Percentiles rank a stretch among this genome's conserved stretches.
phyloP scores from a whole-genome alignment of 2,113 vertebrate genomes.

The Microtus oregoni region DNA sequence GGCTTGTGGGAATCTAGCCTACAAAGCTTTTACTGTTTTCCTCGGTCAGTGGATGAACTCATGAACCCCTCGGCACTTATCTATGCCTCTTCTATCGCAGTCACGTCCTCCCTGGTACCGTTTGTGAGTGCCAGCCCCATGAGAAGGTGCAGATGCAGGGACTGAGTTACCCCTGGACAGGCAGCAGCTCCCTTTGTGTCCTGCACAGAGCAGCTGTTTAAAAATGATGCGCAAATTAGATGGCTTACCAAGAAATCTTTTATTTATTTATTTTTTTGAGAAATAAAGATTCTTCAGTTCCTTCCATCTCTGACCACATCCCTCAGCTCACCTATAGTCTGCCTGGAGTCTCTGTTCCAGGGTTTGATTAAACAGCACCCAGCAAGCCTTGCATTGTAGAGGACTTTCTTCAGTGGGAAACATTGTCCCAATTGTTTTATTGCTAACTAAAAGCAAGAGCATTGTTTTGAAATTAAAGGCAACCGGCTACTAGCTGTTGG shows the following conservation, averaged over 20 bases:
- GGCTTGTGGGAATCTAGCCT: background rate
- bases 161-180: background rate
- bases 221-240: conserved; percentile 18
- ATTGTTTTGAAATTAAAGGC: conserved; percentile 57
- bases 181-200: background rate
- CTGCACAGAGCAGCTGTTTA: background rate
- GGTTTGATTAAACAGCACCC: background rate
- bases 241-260: background rate
- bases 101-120: background rate
- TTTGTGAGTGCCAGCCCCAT: background rate
- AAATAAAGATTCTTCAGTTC: background rate
- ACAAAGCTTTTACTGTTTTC: background rate
- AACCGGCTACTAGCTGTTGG: background rate
- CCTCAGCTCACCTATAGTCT: background rate
- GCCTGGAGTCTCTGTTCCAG: background rate
- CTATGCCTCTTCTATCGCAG: background rate
- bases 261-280: background rate
- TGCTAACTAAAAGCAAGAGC: conserved; percentile 33
- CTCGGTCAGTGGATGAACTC: background rate
- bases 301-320: background rate
- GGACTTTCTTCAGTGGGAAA: background rate
- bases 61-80: background rate
- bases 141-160: background rate
- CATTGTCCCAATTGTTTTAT: background rate
- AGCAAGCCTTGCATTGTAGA: background rate